These are phyloP conservation scores for Festucalex cinctus DNA, from an alignment of 2,113 vertebrate genomes.

Conservation along the genomic window DNA sequence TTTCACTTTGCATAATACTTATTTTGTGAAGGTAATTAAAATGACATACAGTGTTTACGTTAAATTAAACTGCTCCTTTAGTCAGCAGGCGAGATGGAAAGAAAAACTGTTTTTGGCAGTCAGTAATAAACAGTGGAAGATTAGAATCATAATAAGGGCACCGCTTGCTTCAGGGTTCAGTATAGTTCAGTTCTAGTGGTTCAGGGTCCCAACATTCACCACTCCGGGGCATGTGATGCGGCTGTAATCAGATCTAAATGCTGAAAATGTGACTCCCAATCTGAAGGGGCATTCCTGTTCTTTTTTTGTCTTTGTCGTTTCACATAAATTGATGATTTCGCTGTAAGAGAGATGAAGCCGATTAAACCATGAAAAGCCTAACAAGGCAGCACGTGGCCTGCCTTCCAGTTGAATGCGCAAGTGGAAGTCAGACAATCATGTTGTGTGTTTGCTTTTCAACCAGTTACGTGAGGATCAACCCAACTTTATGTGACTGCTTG, in stretches of 20 bases:
- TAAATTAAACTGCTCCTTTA: background rate
- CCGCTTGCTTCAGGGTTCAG: background rate
- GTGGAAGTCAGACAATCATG: background rate
- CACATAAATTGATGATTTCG: conserved; percentile 5
- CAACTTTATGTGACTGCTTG: conserved; percentile 87
- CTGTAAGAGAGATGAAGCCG: background rate
- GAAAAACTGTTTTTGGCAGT: background rate
- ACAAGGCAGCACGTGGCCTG: conserved; percentile 3
- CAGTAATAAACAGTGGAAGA: background rate
- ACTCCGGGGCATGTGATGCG: conserved; percentile 10
- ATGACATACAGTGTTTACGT: background rate
- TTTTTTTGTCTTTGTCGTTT: conserved; percentile 3
- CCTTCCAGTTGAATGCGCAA: background rate
- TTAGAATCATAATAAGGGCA: background rate
- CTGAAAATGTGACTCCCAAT: conserved; percentile 36
- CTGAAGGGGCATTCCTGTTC: conserved; percentile 10
- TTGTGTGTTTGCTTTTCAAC: background rate
- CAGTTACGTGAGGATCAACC: conserved; percentile 86
- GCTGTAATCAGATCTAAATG: conserved; percentile 23
- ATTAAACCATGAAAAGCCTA: background rate
- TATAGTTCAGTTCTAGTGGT: background rate
- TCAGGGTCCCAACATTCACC: background rate
- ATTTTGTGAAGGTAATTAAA: background rate
- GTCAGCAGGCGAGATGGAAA: conserved; percentile 1
- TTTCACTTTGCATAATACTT: background rate